phyloP scores from a whole-genome alignment of 2,113 vertebrate species.

The Artemisiospiza belli region DNA sequence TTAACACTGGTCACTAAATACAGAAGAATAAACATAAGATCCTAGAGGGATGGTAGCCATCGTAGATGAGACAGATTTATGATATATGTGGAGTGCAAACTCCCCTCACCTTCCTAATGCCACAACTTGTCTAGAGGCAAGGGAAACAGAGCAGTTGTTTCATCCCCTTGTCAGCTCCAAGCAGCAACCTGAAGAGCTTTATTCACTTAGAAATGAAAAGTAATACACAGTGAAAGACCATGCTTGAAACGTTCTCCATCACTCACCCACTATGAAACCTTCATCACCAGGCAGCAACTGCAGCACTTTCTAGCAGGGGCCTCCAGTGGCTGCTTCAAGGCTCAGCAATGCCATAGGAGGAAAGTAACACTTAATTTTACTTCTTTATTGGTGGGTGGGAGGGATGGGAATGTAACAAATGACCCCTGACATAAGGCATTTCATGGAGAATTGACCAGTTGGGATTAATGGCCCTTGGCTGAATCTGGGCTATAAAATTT shows the following conservation, averaged over 20 bases:
- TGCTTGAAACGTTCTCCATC: not conserved
- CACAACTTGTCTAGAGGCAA: not conserved
- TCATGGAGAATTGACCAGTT: slow-evolving; percentile 63
- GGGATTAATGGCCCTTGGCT: slow-evolving; percentile 59
- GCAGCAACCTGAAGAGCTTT: not conserved
- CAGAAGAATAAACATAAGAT: not conserved
- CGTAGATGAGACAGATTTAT: not conserved
- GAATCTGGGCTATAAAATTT: slow-evolving; percentile 46
- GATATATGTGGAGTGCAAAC: not conserved
- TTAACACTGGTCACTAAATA: not conserved
- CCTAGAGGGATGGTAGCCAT: not conserved
- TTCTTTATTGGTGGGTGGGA: slow-evolving; percentile 36
- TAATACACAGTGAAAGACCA: not conserved
- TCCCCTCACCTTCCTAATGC: not conserved
- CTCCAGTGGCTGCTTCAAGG: not conserved
- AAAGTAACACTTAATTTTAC: slow-evolving; percentile 35
- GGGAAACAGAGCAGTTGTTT: not conserved
- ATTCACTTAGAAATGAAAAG: not conserved
- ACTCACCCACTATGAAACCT: not conserved
- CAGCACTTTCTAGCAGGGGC: not conserved
- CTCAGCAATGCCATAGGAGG: not conserved
- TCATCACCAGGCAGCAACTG: not conserved
- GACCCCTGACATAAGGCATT: slow-evolving; percentile 55
- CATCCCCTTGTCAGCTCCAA: not conserved
- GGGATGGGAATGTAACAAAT: slow-evolving; percentile 28